Evolutionary conservation across 2,797 vertebrate species (phyloP), one percentile per base, ranked within the genome.

Genomic region (Naso thynnoides): DNA sequence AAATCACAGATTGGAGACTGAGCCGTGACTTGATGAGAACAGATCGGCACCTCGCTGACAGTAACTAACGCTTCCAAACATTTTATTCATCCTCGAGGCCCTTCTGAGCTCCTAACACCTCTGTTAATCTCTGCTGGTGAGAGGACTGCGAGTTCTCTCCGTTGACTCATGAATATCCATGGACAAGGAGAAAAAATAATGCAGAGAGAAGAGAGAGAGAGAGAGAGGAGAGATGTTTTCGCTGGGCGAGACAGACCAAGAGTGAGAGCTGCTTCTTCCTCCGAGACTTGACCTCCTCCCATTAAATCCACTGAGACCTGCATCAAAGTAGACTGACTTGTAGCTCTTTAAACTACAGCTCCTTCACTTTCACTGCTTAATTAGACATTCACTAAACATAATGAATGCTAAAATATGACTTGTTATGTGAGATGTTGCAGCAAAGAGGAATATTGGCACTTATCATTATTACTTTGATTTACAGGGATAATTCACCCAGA

Each of bases 11-110:
- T 61, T 26, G 27, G 13, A 19, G 36, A 76, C 67, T 52, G 65
- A 81, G 68, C 72, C 79, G 74, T 24, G 68, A 84, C 56, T 75
- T 86, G 76, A 87, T 73, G 53, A 73, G 79, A 79, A 82, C 81
- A 87, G 76, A 78, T 68, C 77, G 54, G 82, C 76, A 58, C 59
- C 56, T 81, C 21, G 2, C 72, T 76, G 64, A 74, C 79, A 79
- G 79, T 27, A 52, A 81, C 58, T 33, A 56, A 81, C 24, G 49
- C 79, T 48, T 70, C 18, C 59, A 49, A 65, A 66, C 6, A 16
- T 69, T 70, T 64, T 47, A 21, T 55, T 72, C 57, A 48, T 73
- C 53, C 58, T 44, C 0, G n/a, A 61, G 52, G 71, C 56, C 50
- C 79, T 29, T 67, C 23, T 15, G 16, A 58, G 64, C 55, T 70